Evolutionary conservation across 2,797 vertebrate genomes (phyloP).

Genomic region (Ceyx erithaca): DNA sequence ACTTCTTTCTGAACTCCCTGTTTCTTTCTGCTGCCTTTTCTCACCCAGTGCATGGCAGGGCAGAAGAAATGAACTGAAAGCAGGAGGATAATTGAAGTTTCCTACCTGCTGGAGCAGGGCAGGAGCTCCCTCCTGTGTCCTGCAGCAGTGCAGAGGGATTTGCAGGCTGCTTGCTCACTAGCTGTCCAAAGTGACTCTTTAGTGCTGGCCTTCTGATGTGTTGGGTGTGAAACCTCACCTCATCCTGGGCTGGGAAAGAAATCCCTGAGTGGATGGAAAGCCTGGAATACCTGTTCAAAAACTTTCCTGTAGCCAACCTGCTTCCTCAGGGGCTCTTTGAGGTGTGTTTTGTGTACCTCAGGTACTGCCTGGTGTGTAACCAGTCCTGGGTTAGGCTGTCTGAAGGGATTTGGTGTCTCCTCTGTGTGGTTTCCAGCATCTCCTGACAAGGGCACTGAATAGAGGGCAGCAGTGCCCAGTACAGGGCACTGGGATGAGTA

Average conservation of each 20-base stretch:
- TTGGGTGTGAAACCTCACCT: neutral
- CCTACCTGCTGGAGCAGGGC: neutral
- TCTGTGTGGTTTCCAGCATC: neutral
- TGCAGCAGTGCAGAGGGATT: neutral
- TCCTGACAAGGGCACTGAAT: neutral
- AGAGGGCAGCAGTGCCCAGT: neutral
- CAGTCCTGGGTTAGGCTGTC: neutral
- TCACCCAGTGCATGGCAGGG: neutral
- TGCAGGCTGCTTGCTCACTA: neutral
- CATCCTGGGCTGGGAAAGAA: neutral
- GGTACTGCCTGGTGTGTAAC: no score
- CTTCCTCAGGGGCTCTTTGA: neutral
- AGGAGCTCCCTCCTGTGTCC: neutral
- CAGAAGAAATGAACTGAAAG: neutral
- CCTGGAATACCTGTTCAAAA: neutral
- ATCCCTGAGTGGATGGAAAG: neutral
- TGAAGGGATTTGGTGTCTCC: neutral
- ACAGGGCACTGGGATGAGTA: accelerated
- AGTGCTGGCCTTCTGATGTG: neutral
- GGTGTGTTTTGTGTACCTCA: neutral
- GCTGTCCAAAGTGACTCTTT: neutral
- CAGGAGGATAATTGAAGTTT: accelerated
- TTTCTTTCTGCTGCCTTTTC: neutral
- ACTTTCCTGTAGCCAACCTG: neutral
- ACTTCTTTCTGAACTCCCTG: neutral